Percentiles rank a stretch among this genome's conserved stretches.
These are phyloP conservation scores for Orycteropus afer DNA, from an alignment of 2,113 vertebrate genomes.

Conservation along the genomic window DNA sequence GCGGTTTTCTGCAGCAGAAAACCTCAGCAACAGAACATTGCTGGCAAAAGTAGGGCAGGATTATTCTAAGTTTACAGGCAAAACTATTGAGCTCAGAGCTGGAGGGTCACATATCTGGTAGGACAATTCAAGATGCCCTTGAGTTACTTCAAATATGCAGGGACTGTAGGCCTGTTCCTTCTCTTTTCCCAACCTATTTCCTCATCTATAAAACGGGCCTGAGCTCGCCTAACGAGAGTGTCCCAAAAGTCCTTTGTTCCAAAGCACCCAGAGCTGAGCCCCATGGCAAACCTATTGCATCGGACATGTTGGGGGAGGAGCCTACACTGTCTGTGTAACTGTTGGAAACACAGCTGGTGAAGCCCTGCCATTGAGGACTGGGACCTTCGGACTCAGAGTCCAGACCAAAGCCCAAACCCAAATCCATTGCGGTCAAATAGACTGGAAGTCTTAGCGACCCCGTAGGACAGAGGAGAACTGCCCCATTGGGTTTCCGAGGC, in stretches of 20 bases:
- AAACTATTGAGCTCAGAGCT: neutral
- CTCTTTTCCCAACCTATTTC: neutral
- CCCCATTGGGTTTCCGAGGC: no score
- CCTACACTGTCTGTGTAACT: no score
- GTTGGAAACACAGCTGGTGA: neutral
- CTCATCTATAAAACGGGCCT: neutral
- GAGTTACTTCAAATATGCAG: neutral
- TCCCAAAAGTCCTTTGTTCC: neutral
- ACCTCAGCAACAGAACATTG: neutral
- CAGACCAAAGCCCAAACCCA: neutral
- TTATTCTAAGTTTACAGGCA: neutral
- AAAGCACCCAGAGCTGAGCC: neutral
- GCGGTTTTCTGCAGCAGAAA: neutral
- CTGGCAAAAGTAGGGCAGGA: neutral
- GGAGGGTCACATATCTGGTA: neutral
- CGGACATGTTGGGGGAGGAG: no score
- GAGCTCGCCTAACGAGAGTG: neutral
- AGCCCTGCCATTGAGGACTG: neutral
- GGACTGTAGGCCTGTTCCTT: neutral
- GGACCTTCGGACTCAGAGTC: neutral
- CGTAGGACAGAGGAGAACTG: no score
- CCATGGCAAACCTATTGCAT: neutral
- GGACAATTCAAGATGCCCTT: neutral
- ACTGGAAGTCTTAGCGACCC: no score
- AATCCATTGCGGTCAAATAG: no score